These are phyloP conservation scores for Hetaerina titia DNA, from an alignment of 2,888 invertebrate genomes.

Conservation along the genomic window DNA sequence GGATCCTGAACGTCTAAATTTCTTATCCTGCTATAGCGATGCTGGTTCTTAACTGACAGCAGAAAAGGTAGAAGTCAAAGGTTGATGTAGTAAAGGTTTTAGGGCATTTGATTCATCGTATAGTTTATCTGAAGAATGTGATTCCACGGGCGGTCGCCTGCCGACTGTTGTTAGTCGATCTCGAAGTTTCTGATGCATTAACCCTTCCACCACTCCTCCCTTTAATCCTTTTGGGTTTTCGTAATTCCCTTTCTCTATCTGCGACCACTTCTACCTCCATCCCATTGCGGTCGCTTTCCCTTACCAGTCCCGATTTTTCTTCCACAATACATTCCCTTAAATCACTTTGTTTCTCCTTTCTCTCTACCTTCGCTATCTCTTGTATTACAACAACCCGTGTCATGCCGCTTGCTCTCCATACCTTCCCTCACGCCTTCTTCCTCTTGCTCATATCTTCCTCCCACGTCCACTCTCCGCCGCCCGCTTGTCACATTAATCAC, in stretches of 20 bases:
- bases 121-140: not conserved
- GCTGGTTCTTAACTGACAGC: no score
- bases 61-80: not conserved
- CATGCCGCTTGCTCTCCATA: not conserved
- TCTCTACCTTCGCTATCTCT: not conserved
- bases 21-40: no score
- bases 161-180: not conserved
- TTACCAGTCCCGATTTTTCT: not conserved
- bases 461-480: not conserved
- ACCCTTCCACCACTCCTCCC: not conserved
- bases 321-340: not conserved
- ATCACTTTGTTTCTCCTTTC: not conserved
- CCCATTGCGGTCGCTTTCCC: not conserved
- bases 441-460: not conserved
- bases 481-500: constrained; percentile 22
- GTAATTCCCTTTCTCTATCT: not conserved
- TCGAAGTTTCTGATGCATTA: not conserved
- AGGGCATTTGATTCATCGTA: not conserved
- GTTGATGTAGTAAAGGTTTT: not conserved
- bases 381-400: not conserved
- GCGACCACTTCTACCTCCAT: not conserved
- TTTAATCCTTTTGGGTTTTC: not conserved
- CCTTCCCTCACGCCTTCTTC: not conserved
- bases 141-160: not conserved
- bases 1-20: no score